phyloP scores from a whole-genome alignment of 2,888 invertebrate genomes.

The Drosophila demipolita region DNA sequence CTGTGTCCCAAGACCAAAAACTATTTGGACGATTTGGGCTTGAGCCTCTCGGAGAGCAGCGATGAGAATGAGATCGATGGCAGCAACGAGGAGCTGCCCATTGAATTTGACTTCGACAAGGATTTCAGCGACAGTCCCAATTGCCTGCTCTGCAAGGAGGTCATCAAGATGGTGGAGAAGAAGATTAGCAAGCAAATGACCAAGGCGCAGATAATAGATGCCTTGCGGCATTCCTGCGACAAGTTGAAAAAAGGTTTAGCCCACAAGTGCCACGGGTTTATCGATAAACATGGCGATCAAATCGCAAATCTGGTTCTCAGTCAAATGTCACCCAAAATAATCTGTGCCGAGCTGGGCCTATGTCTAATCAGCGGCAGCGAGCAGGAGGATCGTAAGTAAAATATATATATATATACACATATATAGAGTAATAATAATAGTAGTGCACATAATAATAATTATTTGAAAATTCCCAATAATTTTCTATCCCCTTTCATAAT shows the following conservation, averaged over 20 bases:
- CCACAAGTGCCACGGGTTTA: slow-evolving; percentile 89
- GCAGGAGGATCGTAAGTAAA: slow-evolving; percentile 81
- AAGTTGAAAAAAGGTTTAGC: slow-evolving; percentile 81
- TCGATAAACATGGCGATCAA: slow-evolving; percentile 90
- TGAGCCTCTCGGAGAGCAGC: slow-evolving; percentile 60
- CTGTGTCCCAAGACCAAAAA: slow-evolving; percentile 88
- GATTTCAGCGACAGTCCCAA: slow-evolving; percentile 68
- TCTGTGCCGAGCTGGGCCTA: slow-evolving; percentile 89
- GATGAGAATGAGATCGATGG: slow-evolving; percentile 73
- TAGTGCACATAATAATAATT: background rate
- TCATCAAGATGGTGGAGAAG: slow-evolving; percentile 82
- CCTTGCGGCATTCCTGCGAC: slow-evolving; percentile 80
- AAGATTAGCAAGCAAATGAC: slow-evolving; percentile 79
- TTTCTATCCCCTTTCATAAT: no score
- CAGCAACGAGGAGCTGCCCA: slow-evolving; percentile 76
- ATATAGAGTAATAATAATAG: background rate
- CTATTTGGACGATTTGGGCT: slow-evolving; percentile 78
- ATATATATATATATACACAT: background rate
- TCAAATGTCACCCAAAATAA: slow-evolving; percentile 88
- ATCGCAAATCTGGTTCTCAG: slow-evolving; percentile 90
- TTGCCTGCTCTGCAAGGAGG: slow-evolving; percentile 82
- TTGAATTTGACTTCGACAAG: slow-evolving; percentile 73
- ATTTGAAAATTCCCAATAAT: background rate
- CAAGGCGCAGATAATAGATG: slow-evolving; percentile 81
- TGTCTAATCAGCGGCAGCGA: slow-evolving; percentile 85